Conservation (phyloP, 2,113 vertebrate species). For the Oxyura jamaicensis region DNA sequence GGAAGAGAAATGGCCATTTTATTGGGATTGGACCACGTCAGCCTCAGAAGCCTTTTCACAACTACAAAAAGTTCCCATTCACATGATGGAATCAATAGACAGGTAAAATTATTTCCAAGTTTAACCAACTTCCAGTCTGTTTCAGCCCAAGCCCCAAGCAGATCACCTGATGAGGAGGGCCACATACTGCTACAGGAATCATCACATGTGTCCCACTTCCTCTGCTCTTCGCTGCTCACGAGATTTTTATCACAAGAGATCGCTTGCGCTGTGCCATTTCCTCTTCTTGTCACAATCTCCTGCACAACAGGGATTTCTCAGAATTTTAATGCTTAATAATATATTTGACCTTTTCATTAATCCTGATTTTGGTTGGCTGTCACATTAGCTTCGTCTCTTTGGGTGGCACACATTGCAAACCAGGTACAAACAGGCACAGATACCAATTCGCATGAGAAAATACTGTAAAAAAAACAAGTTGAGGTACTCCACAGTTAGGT, state of each 20-base stretch:
- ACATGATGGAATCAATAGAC: background rate
- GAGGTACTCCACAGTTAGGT: constrained; percentile 26
- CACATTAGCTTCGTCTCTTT: background rate
- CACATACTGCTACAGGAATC: constrained; percentile 62
- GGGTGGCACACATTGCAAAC: background rate
- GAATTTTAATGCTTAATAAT: constrained; percentile 69
- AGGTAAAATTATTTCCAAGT: background rate
- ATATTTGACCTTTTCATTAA: constrained; percentile 62
- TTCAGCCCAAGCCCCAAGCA: constrained; percentile 33
- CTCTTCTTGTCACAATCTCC: constrained; percentile 71
- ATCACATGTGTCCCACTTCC: constrained; percentile 70
- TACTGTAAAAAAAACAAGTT: background rate
- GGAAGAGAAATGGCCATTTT: background rate
- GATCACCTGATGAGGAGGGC: constrained; percentile 29
- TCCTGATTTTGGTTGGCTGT: constrained; percentile 20
- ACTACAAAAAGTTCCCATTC: background rate
- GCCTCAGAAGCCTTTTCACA: background rate
- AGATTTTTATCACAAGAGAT: constrained; percentile 76
- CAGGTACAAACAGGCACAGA: background rate
- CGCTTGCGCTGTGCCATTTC: constrained; percentile 67
- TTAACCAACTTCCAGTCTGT: background rate
- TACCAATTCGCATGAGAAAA: background rate
- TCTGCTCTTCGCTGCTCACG: constrained; percentile 60
- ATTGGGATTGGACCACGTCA: background rate
- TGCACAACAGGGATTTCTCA: constrained; percentile 69